These are phyloP conservation scores for Meloidogyne hapla DNA, from an alignment of 1,140 invertebrate species.

Conservation along the genomic window DNA sequence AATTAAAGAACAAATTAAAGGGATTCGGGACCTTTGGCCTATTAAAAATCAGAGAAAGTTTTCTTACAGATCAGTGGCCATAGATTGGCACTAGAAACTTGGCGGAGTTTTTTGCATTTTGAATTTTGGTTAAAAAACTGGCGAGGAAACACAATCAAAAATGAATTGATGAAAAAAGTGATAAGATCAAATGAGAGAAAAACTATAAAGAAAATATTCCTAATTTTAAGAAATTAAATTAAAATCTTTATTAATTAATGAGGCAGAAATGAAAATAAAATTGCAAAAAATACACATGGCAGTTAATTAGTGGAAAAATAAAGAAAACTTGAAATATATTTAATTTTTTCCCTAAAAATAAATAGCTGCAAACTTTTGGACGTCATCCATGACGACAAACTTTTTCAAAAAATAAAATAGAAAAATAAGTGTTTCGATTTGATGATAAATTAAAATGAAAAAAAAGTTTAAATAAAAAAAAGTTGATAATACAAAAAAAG, in stretches of 20 bases:
- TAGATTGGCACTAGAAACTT: not conserved
- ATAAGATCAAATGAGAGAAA: not conserved
- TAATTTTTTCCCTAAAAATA: no score
- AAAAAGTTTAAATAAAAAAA: not conserved
- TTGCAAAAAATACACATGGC: not conserved
- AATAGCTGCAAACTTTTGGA: not conserved
- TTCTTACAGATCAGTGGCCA: not conserved
- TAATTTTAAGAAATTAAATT: no score
- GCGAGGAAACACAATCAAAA: not conserved
- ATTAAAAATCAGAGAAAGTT: not conserved
- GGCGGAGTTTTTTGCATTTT: conserved; percentile 5
- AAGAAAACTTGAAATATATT: no score
- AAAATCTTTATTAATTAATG: not conserved
- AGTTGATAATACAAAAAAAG: not conserved
- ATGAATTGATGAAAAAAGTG: not conserved
- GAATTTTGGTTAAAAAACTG: not conserved
- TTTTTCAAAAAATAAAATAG: not conserved
- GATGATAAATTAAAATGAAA: conserved; percentile 4
- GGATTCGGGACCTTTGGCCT: not conserved
- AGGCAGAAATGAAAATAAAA: not conserved
- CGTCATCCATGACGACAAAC: conserved; percentile 2
- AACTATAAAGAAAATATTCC: no score
- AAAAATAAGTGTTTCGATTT: not conserved
- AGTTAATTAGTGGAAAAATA: not conserved
- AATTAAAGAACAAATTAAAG: not conserved